These are phyloP conservation scores for Tethya wilhelma DNA, from an alignment of 37 sponge, comb jelly and placozoan genomes.

Conservation along the genomic window DNA sequence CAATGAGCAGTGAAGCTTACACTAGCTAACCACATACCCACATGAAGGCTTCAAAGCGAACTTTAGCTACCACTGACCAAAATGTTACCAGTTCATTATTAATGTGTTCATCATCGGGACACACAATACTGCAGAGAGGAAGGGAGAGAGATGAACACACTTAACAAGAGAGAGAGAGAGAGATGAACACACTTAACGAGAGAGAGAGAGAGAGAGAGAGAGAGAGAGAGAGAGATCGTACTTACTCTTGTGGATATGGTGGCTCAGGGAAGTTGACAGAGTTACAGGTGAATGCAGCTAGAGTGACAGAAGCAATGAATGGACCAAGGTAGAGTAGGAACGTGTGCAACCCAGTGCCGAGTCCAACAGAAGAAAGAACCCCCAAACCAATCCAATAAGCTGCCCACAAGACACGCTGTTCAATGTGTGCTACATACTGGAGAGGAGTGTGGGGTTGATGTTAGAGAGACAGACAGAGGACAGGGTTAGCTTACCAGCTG, in stretches of 20 bases:
- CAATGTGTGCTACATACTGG: slow-evolving; percentile 59
- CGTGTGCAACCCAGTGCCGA: slow-evolving; percentile 98
- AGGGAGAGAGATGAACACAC: slow-evolving; percentile 1
- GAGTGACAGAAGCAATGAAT: slow-evolving; percentile 97
- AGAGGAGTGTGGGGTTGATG: slow-evolving; percentile 20
- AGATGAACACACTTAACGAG: neutral
- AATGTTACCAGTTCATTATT: slow-evolving; percentile 47
- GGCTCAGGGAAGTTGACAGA: slow-evolving; percentile 97
- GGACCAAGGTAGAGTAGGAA: slow-evolving; percentile 99
- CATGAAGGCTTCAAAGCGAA: slow-evolving; percentile 90
- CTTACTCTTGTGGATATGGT: slow-evolving; percentile 87
- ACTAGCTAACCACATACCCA: slow-evolving; percentile 68
- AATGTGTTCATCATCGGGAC: slow-evolving; percentile 66
- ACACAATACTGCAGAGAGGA: slow-evolving; percentile 49
- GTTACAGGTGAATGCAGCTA: slow-evolving; percentile 97
- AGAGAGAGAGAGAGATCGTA: neutral
- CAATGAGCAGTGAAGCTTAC: neutral
- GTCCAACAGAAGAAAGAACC: slow-evolving; percentile 91
- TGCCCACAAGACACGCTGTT: slow-evolving; percentile 72
- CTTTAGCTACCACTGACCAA: slow-evolving; percentile 93
- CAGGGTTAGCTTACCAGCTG: slow-evolving; percentile 60
- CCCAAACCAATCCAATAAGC: slow-evolving; percentile 96
- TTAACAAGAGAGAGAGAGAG: slow-evolving; percentile 10
- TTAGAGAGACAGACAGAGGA: neutral
- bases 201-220: slow-evolving; percentile 2